Conservation (phyloP, 1,140 invertebrate genomes). For the Metopolophium dirhodum region DNA sequence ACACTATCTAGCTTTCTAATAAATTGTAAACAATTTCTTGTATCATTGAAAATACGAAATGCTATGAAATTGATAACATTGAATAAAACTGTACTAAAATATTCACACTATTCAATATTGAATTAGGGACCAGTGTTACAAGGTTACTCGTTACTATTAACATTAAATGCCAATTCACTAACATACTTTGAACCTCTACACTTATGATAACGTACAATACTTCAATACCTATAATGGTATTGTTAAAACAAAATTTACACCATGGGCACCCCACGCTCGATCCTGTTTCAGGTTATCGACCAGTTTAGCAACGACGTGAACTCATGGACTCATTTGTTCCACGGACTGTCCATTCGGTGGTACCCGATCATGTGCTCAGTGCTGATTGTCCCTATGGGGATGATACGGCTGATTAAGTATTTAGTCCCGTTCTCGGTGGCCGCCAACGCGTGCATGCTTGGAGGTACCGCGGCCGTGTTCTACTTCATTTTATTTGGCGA, state of each 20-base stretch:
- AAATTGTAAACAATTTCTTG: too few relatives aligned
- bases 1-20: too few relatives aligned
- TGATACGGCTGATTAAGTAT: slow-evolving; percentile 73
- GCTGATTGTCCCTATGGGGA: slow-evolving; percentile 69
- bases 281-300: slow-evolving; percentile 1
- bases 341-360: slow-evolving; percentile 31
- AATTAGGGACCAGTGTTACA: not conserved
- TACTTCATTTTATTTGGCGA: slow-evolving; percentile 71
- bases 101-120: not conserved
- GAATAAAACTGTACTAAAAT: not conserved
- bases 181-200: not conserved
- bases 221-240: not conserved
- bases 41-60: too few relatives aligned
- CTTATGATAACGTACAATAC: not conserved
- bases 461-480: slow-evolving; percentile 72
- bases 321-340: not conserved
- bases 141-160: not conserved
- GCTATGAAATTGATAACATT: too few relatives aligned
- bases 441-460: slow-evolving; percentile 73
- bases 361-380: slow-evolving; percentile 63
- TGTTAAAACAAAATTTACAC: not conserved
- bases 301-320: too few relatives aligned
- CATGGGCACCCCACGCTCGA: not conserved
- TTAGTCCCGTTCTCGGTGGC: slow-evolving; percentile 77
- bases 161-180: not conserved